phyloP scores from a whole-genome alignment of 2,113 vertebrate genomes.

The Nibea albiflora region DNA sequence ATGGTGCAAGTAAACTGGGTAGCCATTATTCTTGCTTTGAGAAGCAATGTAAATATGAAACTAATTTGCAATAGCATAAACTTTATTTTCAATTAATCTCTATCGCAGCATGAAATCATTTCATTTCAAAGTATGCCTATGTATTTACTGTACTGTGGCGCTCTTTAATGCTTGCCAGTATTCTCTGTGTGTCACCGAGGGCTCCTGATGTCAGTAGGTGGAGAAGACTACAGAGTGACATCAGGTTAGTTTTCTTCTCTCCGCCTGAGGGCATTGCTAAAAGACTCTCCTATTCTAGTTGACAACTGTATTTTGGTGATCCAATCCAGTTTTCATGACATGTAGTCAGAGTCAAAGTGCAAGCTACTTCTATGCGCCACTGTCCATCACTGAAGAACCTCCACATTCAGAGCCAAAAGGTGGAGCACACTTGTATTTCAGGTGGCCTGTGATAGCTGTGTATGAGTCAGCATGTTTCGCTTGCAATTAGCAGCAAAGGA shows the following conservation, averaged over 20 bases:
- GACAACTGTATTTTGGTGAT: conserved; percentile 28
- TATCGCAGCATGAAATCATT: neutral
- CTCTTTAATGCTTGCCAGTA: neutral
- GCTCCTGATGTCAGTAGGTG: neutral
- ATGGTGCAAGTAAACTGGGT: neutral
- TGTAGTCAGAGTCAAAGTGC: conserved; percentile 34
- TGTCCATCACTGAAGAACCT: conserved; percentile 28
- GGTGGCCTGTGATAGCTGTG: neutral
- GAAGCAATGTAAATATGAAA: neutral
- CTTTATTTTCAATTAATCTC: neutral
- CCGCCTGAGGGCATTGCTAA: neutral
- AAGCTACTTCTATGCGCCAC: neutral
- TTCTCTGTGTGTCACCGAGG: neutral
- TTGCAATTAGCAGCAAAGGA: conserved; percentile 1
- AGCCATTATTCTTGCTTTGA: neutral
- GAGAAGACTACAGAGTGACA: conserved; percentile 4
- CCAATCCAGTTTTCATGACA: conserved; percentile 17
- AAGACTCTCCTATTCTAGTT: conserved; percentile 1
- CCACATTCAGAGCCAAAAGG: neutral
- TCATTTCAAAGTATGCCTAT: neutral
- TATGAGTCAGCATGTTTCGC: neutral
- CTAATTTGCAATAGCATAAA: neutral
- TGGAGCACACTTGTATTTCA: conserved; percentile 4
- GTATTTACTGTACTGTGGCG: neutral
- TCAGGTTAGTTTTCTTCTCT: conserved; percentile 1